Conservation (phyloP, 1,140 invertebrate species). For the Formica selysi region DNA sequence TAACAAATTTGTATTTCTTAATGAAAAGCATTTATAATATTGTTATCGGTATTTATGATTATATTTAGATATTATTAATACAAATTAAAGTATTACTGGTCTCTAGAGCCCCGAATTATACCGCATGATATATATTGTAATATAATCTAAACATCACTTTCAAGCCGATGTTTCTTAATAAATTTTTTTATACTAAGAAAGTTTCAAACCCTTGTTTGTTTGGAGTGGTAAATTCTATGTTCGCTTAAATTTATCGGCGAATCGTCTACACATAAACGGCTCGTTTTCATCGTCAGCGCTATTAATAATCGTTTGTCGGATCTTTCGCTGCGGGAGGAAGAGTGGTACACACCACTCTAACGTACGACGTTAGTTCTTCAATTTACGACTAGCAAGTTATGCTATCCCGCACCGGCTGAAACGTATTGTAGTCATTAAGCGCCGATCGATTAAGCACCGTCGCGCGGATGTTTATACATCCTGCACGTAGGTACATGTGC, state of each 20-base stretch:
- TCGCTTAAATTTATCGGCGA: conserved; percentile 37
- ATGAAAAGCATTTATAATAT: neutral
- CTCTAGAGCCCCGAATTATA: neutral
- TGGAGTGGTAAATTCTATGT: neutral
- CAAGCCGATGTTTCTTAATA: neutral
- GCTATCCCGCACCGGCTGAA: conserved; percentile 39
- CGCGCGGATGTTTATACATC: conserved; percentile 77
- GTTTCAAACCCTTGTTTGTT: neutral
- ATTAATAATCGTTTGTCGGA: conserved; percentile 58
- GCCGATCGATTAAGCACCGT: conserved; percentile 79
- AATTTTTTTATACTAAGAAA: neutral
- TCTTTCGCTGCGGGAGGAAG: conserved; percentile 50
- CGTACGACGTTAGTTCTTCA: conserved; percentile 56
- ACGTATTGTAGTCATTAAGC: conserved; percentile 77
- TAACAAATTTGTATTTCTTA: neutral
- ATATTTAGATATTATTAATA: neutral
- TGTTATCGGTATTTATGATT: neutral
- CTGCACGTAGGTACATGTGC: conserved; percentile 3
- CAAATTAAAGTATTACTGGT: neutral
- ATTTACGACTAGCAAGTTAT: conserved; percentile 47
- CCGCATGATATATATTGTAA: neutral
- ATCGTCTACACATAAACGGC: conserved; percentile 31
- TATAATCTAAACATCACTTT: neutral
- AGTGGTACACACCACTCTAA: conserved; percentile 35
- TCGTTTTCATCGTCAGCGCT: conserved; percentile 55